Base-by-base conservation (phyloP, 2,888 invertebrate species). In the Pardosa pseudoannulata region DNA sequence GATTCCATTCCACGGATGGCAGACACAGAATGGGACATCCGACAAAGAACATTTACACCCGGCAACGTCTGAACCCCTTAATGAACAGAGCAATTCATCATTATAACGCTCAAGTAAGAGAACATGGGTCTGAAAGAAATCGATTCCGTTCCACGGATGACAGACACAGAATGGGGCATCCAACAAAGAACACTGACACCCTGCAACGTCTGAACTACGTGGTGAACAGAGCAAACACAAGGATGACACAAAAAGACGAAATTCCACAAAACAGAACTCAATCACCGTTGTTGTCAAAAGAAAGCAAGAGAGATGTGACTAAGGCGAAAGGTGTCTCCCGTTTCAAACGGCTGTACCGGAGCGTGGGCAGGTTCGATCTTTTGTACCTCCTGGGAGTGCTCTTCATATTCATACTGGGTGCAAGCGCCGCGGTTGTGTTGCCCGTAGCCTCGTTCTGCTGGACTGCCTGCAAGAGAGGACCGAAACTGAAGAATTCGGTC, bases 331-430 rank as follows among this genome's bases (percentile, higher is more conserved):
- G n/a, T n/a, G n/a, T 6, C 1, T 56, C 23, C 5, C 1, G 19
- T 3, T 1, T 23, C 2, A 56, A 23, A 56, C n/a, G 23, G 23
- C 11, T 56, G 5, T 56, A 56, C 11, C 19, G 11, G 13, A 23
- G 5, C 23, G 6, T 56, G 13, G 11, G 56, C 23, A 56, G 56
- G 23, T 56, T 46, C 1, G 32, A 76, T 28, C 41, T 32, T 9
- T 28, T 75, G 36, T 41, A 36, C 27, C 31, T 56, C 11, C 28
- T 78, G 0, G 41, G 73, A 27, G 6, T 85, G 28, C 56, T 78
- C 27, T 62, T 79, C 11, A 65, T 85, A 13, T 72, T 68, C 23
- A 56, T 85, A 29, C 67, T 78, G 2, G 5, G 73, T 16, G 78
- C 68, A 13, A 68, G 73, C 7, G n/a, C n/a, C n/a, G n/a, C n/a